Evolutionary conservation across 64 coral and sea anemone genomes (phyloP).

Genomic region (Porites australiensis): DNA sequence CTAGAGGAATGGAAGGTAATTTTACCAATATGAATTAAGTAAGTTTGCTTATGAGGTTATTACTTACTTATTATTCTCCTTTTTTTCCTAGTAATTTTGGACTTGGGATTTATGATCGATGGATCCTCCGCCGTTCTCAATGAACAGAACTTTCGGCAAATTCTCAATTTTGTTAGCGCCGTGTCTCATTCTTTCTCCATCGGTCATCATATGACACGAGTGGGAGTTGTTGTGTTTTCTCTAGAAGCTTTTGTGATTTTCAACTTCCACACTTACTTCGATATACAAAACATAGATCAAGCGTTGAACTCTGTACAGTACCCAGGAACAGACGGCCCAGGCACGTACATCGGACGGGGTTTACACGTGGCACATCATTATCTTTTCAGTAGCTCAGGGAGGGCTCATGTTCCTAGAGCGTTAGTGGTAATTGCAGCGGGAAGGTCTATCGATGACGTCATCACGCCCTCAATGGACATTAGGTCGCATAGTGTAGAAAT

Average conservation of each 20-base stretch:
- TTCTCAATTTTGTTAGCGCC: slow-evolving; percentile 81
- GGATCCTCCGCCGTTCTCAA: slow-evolving; percentile 75
- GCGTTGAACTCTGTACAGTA: slow-evolving; percentile 80
- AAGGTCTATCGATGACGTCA: slow-evolving; percentile 92
- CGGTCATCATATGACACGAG: slow-evolving; percentile 45
- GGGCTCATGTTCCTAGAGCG: slow-evolving; percentile 64
- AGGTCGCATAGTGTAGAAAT: slow-evolving; percentile 75
- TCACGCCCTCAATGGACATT: slow-evolving; percentile 74
- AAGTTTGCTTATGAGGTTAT: no score
- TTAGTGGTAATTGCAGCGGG: slow-evolving; percentile 79
- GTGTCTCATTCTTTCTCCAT: slow-evolving; percentile 84
- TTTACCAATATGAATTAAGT: not conserved
- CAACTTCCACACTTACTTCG: slow-evolving; percentile 94
- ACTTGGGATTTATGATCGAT: slow-evolving; percentile 88
- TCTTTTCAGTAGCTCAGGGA: slow-evolving; percentile 66
- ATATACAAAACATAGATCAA: slow-evolving; percentile 85
- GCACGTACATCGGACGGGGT: slow-evolving; percentile 91
- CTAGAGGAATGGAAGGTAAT: slow-evolving; percentile 31
- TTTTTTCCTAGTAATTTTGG: slow-evolving; percentile 64
- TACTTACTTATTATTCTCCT: not conserved
- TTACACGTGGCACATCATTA: slow-evolving; percentile 76
- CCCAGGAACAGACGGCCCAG: slow-evolving; percentile 90
- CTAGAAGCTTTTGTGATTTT: slow-evolving; percentile 94
- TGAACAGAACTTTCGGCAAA: slow-evolving; percentile 89
- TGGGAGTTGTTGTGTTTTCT: slow-evolving; percentile 81